Evolutionary conservation across 2,888 invertebrate genomes (phyloP).

Genomic region (Deilephila elpenor): DNA sequence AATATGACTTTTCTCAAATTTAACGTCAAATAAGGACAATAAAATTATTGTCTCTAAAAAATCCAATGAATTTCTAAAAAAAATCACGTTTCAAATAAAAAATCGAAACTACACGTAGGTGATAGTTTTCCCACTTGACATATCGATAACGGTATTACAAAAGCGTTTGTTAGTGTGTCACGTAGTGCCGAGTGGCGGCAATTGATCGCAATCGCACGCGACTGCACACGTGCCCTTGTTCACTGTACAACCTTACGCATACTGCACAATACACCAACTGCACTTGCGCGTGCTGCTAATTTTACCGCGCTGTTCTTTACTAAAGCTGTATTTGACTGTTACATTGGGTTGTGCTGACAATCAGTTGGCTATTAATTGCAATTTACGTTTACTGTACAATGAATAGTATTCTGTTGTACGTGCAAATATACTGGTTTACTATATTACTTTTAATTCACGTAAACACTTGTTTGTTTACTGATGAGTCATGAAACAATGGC

Average conservation of each 20-base stretch:
- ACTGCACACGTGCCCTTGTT: conserved; percentile 35
- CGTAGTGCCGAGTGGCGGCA: conserved; percentile 5
- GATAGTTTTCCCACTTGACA: conserved; percentile 1
- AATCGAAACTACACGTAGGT: not conserved
- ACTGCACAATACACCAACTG: not conserved
- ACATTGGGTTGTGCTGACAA: not conserved
- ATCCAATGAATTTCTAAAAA: too few relatives aligned
- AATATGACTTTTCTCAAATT: too few relatives aligned
- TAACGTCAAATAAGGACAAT: too few relatives aligned
- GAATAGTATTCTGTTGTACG: too few relatives aligned
- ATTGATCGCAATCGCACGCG: conserved; percentile 33
- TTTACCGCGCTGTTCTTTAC: not conserved
- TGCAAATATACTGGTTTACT: too few relatives aligned
- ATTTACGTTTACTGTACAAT: too few relatives aligned
- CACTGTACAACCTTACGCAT: conserved; percentile 33
- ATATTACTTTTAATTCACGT: too few relatives aligned
- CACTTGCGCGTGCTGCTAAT: not conserved
- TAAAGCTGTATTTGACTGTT: not conserved
- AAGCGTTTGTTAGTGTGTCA: conserved; percentile 9
- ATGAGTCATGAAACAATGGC: too few relatives aligned
- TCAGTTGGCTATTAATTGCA: too few relatives aligned
- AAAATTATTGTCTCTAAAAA: too few relatives aligned
- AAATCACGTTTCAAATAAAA: too few relatives aligned
- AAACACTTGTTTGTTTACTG: too few relatives aligned
- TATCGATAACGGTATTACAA: not conserved